Percentiles rank a stretch among this genome's conserved stretches.
Conservation (phyloP, 2,888 invertebrate genomes). For the Atethmia centrago region DNA sequence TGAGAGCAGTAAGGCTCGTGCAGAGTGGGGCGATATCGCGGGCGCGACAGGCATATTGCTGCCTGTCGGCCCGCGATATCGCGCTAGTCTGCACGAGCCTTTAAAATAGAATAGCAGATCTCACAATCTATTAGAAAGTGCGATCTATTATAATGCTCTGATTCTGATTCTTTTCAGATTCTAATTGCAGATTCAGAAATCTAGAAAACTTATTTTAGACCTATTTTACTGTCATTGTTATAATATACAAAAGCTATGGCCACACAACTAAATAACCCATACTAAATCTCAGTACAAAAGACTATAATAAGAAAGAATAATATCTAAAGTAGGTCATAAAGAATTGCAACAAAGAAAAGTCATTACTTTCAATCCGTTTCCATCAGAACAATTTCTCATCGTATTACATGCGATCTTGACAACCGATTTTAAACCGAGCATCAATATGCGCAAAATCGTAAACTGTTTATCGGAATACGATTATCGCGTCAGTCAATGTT, state of each 20-base stretch:
- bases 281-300: constrained; percentile 25
- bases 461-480: constrained; percentile 71
- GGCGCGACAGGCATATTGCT: no score
- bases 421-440: constrained; percentile 52
- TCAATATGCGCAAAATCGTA: constrained; percentile 52
- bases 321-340: constrained; percentile 38
- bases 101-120: not conserved
- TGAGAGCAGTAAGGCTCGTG: no score
- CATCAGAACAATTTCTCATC: constrained; percentile 39
- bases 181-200: not conserved
- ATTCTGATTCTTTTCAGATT: not conserved
- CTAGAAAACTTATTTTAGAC: not conserved
- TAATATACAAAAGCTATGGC: not conserved
- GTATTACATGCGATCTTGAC: constrained; percentile 47
- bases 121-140: constrained; percentile 3
- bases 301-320: constrained; percentile 1
- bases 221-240: not conserved
- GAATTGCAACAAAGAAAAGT: constrained; percentile 29
- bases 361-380: constrained; percentile 32
- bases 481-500: constrained; percentile 81
- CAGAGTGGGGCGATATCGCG: no score
- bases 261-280: not conserved
- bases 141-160: not conserved
- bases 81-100: no score
- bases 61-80: no score